These are phyloP conservation scores for Apolygus lucorum DNA, from an alignment of 1,140 invertebrate genomes.

Conservation along the genomic window DNA sequence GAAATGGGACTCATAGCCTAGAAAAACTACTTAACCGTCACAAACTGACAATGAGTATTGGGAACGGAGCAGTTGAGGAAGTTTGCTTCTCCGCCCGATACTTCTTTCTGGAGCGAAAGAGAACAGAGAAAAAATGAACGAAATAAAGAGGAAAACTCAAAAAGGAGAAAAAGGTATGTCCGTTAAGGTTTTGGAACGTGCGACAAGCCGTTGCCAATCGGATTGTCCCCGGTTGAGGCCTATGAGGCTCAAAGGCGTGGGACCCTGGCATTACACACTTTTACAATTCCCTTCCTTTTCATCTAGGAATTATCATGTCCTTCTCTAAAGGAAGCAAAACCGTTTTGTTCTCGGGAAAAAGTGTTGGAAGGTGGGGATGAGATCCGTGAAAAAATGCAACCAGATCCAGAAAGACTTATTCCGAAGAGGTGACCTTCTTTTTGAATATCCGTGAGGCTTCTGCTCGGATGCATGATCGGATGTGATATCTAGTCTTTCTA, in stretches of 20 bases:
- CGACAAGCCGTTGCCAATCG: not conserved
- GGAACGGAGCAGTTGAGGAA: no score
- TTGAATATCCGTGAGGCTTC: not conserved
- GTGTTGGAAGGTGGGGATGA: not conserved
- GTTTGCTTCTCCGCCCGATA: no score
- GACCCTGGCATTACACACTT: slow-evolving; percentile 11
- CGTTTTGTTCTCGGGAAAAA: not conserved
- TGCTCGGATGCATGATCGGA: not conserved
- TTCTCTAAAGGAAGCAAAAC: not conserved
- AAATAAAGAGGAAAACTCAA: not conserved
- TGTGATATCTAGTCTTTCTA: not conserved
- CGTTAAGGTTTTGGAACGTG: slow-evolving; percentile 13
- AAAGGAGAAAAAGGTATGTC: slow-evolving; percentile 6
- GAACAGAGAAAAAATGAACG: no score
- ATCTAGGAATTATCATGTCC: not conserved
- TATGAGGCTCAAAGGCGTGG: not conserved
- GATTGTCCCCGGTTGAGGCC: slow-evolving; percentile 6
- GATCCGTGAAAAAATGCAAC: not conserved
- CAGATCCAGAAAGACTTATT: not conserved
- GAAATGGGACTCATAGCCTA: no score
- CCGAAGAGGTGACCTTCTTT: not conserved
- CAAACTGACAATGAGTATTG: no score
- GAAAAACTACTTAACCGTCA: no score
- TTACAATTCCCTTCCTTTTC: not conserved
- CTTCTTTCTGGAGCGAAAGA: no score